These are phyloP conservation scores for Siniperca chuatsi DNA, from an alignment of 2,113 vertebrate species.

Conservation along the genomic window DNA sequence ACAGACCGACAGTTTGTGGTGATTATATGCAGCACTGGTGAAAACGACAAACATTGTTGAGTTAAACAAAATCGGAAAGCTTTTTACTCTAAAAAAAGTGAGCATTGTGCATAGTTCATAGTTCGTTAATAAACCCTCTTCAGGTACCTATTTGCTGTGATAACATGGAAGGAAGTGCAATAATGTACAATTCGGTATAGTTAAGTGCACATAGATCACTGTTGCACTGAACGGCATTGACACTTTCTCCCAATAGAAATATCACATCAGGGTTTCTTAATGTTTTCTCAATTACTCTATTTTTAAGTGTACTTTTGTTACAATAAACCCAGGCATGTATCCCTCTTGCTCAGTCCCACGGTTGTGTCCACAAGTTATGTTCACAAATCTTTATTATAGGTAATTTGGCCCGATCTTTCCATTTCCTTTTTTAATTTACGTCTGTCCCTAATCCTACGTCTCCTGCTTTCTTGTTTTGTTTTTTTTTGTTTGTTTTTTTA, in stretches of 20 bases:
- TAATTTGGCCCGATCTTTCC: constrained; percentile 75
- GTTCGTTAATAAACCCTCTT: constrained; percentile 78
- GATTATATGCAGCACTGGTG: constrained; percentile 82
- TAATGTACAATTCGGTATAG: constrained; percentile 82
- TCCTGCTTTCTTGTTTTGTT: constrained; percentile 18
- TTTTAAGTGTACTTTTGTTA: constrained; percentile 81
- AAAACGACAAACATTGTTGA: constrained; percentile 77
- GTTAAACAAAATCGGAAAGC: constrained; percentile 78
- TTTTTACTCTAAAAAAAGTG: constrained; percentile 86
- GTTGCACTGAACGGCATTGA: constrained; percentile 84
- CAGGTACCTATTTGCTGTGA: constrained; percentile 83
- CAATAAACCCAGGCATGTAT: constrained; percentile 74
- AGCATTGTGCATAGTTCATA: constrained; percentile 88
- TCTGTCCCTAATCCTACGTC: constrained; percentile 33
- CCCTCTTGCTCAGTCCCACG: constrained; percentile 79
- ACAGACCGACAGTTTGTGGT: constrained; percentile 74
- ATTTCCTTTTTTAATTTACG: constrained; percentile 7
- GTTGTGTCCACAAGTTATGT: constrained; percentile 80
- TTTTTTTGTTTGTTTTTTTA: constrained; percentile 9
- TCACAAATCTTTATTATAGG: constrained; percentile 73
- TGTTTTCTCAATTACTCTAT: constrained; percentile 73
- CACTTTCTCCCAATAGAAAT: constrained; percentile 79
- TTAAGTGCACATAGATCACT: constrained; percentile 85
- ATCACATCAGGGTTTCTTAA: constrained; percentile 78
- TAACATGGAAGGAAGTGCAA: constrained; percentile 85